Percentiles rank a stretch among this genome's conserved stretches.
Conservation (phyloP, 2,797 vertebrate species). For the Tapera naevia region DNA sequence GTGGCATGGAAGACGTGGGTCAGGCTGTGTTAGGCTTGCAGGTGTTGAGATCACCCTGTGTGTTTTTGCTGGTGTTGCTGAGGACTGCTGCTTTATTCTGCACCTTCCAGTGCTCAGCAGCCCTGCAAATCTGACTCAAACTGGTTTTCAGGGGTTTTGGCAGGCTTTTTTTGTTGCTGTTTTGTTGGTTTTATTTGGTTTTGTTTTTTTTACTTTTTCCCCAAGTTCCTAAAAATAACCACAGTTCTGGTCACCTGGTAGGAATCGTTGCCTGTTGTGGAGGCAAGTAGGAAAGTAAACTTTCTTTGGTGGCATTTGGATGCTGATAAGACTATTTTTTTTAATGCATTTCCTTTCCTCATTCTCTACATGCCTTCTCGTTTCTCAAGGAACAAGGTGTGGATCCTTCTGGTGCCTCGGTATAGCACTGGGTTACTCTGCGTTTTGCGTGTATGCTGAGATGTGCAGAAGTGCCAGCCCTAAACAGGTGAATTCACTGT, state of each 20-base stretch:
- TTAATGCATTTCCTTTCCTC: conserved; percentile 20
- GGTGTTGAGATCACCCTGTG: rapidly evolving
- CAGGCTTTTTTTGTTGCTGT: not conserved
- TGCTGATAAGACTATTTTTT: conserved; percentile 2
- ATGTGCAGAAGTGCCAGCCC: not conserved
- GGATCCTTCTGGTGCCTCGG: not conserved
- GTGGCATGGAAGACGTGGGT: not conserved
- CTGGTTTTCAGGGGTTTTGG: too few relatives aligned
- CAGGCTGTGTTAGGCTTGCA: not conserved
- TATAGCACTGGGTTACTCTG: not conserved
- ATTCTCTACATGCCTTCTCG: conserved; percentile 30
- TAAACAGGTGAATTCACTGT: rapidly evolving
- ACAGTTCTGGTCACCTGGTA: not conserved
- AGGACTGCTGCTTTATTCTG: not conserved
- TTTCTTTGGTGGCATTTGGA: not conserved
- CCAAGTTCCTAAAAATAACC: not conserved
- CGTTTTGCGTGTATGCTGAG: rapidly evolving
- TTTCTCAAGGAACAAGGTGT: conserved; percentile 17
- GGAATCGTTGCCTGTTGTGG: not conserved
- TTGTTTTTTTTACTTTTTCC: not conserved
- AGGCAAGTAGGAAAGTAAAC: not conserved
- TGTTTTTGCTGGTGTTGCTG: rapidly evolving
- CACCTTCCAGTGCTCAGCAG: not conserved
- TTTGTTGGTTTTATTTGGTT: not conserved
- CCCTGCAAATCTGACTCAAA: not conserved